Conservation (phyloP, 2,113 vertebrate species). For the Archilochus colubris region DNA sequence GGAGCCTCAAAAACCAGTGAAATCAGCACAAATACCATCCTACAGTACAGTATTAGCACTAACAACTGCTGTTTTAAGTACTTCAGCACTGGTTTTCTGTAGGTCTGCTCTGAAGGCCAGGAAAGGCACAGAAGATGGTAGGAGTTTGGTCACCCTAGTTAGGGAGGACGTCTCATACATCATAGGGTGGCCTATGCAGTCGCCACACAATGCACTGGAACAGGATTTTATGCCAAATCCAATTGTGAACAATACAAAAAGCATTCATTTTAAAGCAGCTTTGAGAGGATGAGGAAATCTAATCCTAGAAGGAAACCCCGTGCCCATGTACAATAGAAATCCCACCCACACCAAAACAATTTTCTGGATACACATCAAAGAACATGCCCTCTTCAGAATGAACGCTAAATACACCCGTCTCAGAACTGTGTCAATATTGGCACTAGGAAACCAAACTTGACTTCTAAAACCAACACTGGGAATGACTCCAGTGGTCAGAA, state of each 20-base stretch:
- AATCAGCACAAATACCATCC: neutral
- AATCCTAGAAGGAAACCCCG: neutral
- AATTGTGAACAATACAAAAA: slow-evolving; percentile 30
- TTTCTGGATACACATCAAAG: slow-evolving; percentile 47
- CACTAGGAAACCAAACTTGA: neutral
- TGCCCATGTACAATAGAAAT: slow-evolving; percentile 10
- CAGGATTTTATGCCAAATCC: neutral
- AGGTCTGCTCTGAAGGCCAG: neutral
- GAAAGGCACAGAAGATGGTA: neutral
- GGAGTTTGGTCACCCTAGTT: neutral
- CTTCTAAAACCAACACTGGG: neutral
- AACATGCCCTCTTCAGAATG: neutral
- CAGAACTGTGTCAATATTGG: neutral
- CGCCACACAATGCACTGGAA: neutral
- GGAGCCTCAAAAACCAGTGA: neutral
- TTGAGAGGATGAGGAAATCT: slow-evolving; percentile 40
- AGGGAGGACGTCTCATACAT: neutral
- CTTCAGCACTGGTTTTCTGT: neutral
- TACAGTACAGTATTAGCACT: neutral
- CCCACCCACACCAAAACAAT: slow-evolving; percentile 41
- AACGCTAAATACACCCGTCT: neutral
- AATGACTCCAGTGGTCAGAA: neutral
- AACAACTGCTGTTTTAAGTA: neutral
- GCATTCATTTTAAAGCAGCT: slow-evolving; percentile 45
- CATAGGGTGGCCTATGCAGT: accelerated